Percentiles rank a stretch among this genome's conserved stretches.
Evolutionary conservation across 2,797 vertebrate species (phyloP).

Genomic region (Enteromius argenteus): DNA sequence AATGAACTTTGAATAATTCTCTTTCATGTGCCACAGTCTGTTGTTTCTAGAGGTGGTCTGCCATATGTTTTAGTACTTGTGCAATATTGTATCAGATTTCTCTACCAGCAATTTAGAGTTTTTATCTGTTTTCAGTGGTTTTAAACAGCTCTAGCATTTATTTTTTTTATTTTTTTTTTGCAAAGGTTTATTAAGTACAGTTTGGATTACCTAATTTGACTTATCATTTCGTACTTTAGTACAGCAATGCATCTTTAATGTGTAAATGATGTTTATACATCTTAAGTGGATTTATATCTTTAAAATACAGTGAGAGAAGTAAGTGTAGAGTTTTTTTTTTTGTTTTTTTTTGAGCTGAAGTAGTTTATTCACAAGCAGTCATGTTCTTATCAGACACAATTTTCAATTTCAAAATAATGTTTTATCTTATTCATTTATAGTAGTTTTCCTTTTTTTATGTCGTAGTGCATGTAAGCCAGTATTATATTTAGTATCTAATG

Average conservation of each 20-base stretch:
- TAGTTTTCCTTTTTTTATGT: neutral
- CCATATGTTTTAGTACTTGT: conserved; percentile 41
- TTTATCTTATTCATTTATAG: conserved; percentile 29
- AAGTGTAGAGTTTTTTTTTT: conserved; percentile 1
- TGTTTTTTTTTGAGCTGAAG: conserved; percentile 17
- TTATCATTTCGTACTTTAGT: neutral
- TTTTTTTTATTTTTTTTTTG: neutral
- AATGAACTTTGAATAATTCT: conserved; percentile 79
- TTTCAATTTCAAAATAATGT: conserved; percentile 48
- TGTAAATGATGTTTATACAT: neutral
- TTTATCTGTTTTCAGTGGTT: conserved; percentile 1
- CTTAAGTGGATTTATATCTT: conserved; percentile 15
- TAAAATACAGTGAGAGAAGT: conserved; percentile 8
- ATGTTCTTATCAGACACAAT: conserved; percentile 39
- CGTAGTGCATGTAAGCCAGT: neutral
- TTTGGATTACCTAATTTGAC: neutral
- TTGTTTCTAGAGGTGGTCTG: conserved; percentile 29
- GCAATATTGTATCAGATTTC: conserved; percentile 15
- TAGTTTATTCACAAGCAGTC: conserved; percentile 40
- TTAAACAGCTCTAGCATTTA: neutral
- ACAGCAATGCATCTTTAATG: conserved; percentile 5
- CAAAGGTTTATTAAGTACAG: conserved; percentile 16
- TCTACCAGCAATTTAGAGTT: neutral
- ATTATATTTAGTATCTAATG: neutral
- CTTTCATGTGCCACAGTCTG: conserved; percentile 72